Conservation (phyloP, 2,113 vertebrate genomes). For the Neolamprologus variostigma region DNA sequence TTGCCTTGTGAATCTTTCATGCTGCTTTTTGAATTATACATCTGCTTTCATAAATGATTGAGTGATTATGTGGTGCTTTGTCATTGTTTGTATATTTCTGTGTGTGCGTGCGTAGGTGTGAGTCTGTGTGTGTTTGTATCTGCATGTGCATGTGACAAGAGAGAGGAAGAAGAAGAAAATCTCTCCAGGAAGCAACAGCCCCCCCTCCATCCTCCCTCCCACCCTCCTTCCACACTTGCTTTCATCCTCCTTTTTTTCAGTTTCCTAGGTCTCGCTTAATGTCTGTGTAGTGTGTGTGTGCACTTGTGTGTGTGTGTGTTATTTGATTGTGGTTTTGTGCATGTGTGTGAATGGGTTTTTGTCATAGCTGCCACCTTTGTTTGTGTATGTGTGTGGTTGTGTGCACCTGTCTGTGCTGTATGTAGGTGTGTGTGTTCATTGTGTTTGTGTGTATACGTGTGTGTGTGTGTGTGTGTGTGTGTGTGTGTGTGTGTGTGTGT, state of each 20-base stretch:
- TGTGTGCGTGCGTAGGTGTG: not conserved
- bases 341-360: slow-evolving; percentile 21
- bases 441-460: not conserved
- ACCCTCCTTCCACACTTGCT: slow-evolving; percentile 1
- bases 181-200: slow-evolving; percentile 27
- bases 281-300: not conserved
- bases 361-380: slow-evolving; percentile 1
- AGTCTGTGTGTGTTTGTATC: not conserved
- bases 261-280: slow-evolving; percentile 28
- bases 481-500: slow-evolving; percentile 5
- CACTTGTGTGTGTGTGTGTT: not conserved
- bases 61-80: slow-evolving; percentile 46
- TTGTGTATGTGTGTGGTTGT: not conserved
- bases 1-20: slow-evolving; percentile 50
- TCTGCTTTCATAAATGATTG: slow-evolving; percentile 60
- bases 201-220: not conserved
- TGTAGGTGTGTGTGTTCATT: not conserved
- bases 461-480: not conserved
- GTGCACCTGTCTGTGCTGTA: not conserved
- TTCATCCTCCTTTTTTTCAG: slow-evolving; percentile 29
- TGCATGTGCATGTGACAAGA: not conserved
- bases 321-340: not conserved
- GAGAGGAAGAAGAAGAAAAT: slow-evolving; percentile 28
- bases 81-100: slow-evolving; percentile 34
- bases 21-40: slow-evolving; percentile 56